A percentile compares a stretch with the other conserved stretches of the same genome.
These are phyloP conservation scores for Spilosoma lubricipeda DNA, from an alignment of 2,888 invertebrate species.

Conservation along the genomic window DNA sequence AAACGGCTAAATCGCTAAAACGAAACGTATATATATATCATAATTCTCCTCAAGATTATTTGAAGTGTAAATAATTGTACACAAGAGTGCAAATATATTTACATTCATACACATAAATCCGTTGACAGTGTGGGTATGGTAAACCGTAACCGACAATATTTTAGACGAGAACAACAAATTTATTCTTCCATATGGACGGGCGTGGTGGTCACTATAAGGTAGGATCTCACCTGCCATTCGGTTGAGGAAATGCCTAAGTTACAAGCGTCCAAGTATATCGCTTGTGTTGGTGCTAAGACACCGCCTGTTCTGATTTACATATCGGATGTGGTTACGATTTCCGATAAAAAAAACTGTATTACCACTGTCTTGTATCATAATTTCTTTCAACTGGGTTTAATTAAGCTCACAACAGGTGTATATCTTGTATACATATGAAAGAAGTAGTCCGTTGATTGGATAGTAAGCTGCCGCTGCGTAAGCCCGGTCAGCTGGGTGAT, in stretches of 20 bases:
- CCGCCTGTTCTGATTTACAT: not conserved
- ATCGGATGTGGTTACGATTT: not conserved
- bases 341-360: not conserved
- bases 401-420: not conserved
- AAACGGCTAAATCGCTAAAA: too few species aligned
- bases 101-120: conserved; percentile 41
- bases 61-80: conserved; percentile 1
- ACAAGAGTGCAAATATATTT: conserved; percentile 30
- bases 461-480: not conserved
- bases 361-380: not conserved
- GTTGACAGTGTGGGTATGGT: conserved; percentile 68
- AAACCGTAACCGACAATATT: conserved; percentile 67
- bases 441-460: not conserved
- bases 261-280: conserved; percentile 23
- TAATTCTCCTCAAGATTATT: not conserved
- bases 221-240: conserved; percentile 80
- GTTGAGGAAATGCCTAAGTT: conserved; percentile 51
- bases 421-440: not conserved
- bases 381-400: not conserved
- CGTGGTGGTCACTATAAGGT: conserved; percentile 80
- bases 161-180: conserved; percentile 72
- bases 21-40: too few species aligned
- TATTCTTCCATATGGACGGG: conserved; percentile 80
- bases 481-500: not conserved
- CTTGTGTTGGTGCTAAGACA: not conserved